A percentile compares a stretch with the other conserved stretches of the same genome.
phyloP scores from a whole-genome alignment of 2,797 vertebrate species.

The Myripristis jacobus region DNA sequence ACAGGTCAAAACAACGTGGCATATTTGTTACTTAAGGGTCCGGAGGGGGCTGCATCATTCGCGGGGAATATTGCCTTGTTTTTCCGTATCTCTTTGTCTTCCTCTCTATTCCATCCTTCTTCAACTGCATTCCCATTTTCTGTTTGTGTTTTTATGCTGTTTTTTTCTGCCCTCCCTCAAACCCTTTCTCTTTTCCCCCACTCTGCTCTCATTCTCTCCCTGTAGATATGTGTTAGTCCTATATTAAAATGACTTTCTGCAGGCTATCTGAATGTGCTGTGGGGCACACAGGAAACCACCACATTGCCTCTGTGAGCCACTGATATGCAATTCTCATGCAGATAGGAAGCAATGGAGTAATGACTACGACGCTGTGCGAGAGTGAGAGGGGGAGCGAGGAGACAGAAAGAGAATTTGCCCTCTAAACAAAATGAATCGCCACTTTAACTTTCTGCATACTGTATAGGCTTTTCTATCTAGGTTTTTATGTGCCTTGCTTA shows the following conservation, averaged over 20 bases:
- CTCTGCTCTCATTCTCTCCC: not conserved
- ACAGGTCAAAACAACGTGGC: too few species aligned
- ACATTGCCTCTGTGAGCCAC: slow-evolving; percentile 48
- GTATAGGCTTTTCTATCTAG: slow-evolving; percentile 44
- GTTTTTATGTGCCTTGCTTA: slow-evolving; percentile 60
- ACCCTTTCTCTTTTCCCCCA: not conserved
- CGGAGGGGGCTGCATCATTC: too few species aligned
- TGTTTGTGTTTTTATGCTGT: not conserved
- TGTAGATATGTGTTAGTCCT: slow-evolving; percentile 41
- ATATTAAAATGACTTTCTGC: slow-evolving; percentile 56
- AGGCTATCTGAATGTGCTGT: slow-evolving; percentile 43
- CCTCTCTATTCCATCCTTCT: too few species aligned
- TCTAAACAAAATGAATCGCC: slow-evolving; percentile 68
- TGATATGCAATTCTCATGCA: slow-evolving; percentile 74
- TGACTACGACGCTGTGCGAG: slow-evolving; percentile 3
- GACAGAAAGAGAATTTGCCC: slow-evolving; percentile 57
- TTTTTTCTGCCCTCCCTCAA: not conserved
- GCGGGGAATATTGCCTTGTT: too few species aligned
- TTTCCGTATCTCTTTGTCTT: too few species aligned
- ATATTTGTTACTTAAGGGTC: too few species aligned
- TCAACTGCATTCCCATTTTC: too few species aligned
- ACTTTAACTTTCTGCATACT: slow-evolving; percentile 66
- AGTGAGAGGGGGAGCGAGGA: slow-evolving; percentile 41
- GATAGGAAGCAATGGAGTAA: slow-evolving; percentile 55
- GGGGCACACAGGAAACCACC: slow-evolving; percentile 50